phyloP scores from a whole-genome alignment of 53 echinoderm and acorn worm species.

The Zoroaster sp. region DNA sequence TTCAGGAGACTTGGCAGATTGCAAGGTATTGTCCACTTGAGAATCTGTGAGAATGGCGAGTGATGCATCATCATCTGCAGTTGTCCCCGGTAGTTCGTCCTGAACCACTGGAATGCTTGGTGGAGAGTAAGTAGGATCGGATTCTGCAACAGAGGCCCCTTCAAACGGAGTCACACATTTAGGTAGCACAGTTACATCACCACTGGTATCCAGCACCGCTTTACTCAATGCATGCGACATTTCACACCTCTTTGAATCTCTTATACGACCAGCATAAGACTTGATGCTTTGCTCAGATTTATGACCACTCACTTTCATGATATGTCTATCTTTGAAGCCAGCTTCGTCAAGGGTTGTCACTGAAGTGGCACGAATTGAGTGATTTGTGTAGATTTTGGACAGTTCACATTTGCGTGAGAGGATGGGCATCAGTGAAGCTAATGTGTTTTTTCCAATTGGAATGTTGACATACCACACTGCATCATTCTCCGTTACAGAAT shows the following conservation, averaged over 20 bases:
- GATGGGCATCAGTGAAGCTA: neutral
- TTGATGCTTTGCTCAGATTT: neutral
- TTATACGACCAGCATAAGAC: neutral
- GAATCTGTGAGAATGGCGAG: neutral
- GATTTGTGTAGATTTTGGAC: neutral
- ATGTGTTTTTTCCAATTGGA: neutral
- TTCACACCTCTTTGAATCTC: conserved; percentile 1
- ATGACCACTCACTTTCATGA: conserved; percentile 15
- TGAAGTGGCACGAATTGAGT: neutral
- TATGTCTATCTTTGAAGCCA: neutral
- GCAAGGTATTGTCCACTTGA: neutral
- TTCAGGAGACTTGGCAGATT: neutral
- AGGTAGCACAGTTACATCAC: neutral
- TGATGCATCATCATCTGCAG: neutral
- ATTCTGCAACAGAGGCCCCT: neutral
- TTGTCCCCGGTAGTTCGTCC: neutral
- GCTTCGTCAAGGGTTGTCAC: neutral
- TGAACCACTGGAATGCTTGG: neutral
- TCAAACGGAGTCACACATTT: neutral
- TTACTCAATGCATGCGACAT: neutral
- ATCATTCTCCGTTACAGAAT: neutral
- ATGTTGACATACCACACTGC: neutral
- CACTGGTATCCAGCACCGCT: neutral
- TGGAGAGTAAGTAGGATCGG: neutral
- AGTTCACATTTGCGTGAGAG: neutral